Conservation (phyloP, 1,140 invertebrate genomes). For the Drosophila kohkoa region DNA sequence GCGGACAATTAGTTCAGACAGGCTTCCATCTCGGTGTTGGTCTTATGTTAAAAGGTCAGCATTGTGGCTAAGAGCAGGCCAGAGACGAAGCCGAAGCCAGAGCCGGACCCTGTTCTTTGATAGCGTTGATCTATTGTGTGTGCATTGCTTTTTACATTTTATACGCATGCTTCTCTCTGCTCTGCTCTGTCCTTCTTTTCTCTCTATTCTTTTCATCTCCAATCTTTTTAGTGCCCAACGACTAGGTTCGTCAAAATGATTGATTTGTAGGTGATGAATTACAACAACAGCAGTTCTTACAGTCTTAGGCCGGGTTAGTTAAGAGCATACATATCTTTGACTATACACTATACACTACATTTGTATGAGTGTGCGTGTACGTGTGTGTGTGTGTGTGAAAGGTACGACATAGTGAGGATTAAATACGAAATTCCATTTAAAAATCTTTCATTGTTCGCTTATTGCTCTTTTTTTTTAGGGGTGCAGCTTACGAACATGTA, state of each 20-base stretch:
- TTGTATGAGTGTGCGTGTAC: background rate
- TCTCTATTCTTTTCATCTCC: constrained; percentile 29
- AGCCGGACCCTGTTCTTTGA: constrained; percentile 62
- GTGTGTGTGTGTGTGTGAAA: constrained; percentile 70
- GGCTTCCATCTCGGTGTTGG: constrained; percentile 69
- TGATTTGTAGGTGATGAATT: constrained; percentile 85
- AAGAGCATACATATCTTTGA: constrained; percentile 47
- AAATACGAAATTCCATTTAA: constrained; percentile 80
- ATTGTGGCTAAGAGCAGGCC: constrained; percentile 51
- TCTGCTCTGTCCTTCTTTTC: constrained; percentile 48
- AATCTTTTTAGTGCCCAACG: constrained; percentile 66
- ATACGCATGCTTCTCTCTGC: constrained; percentile 63
- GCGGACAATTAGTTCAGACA: constrained; percentile 80
- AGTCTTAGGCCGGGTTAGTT: constrained; percentile 58
- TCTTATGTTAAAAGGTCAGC: constrained; percentile 78
- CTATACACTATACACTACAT: background rate
- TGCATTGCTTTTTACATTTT: constrained; percentile 76
- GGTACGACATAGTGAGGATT: constrained; percentile 77
- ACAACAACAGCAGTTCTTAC: constrained; percentile 72
- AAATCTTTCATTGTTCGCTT: constrained; percentile 76
- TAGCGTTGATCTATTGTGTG: constrained; percentile 80
- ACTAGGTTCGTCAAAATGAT: constrained; percentile 84
- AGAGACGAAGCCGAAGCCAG: constrained; percentile 1
- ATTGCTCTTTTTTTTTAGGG: constrained; percentile 67
- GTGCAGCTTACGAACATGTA: constrained; percentile 50